Conservation (phyloP, 1,140 invertebrate species). For the Uloborus diversus region DNA sequence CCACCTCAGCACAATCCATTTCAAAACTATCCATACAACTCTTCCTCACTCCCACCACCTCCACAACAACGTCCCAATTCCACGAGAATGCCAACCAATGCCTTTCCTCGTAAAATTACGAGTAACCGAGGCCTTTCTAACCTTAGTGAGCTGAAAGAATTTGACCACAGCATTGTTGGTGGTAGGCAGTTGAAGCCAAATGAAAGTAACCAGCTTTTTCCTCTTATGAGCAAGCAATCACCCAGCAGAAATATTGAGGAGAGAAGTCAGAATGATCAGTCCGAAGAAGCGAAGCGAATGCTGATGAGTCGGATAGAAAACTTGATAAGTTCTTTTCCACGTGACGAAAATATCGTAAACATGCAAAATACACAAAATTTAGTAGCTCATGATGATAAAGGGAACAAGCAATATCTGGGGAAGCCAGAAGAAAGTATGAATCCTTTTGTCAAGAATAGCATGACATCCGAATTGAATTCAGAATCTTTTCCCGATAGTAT, state of each 20-base stretch:
- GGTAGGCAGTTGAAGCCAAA: constrained; percentile 20
- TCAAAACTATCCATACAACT: constrained; percentile 25
- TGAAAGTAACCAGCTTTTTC: neutral
- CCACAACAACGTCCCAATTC: neutral
- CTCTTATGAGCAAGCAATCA: constrained; percentile 10
- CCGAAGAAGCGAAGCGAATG: constrained; percentile 13
- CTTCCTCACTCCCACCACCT: neutral
- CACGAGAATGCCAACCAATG: neutral
- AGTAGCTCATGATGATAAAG: constrained; percentile 30
- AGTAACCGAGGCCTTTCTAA: constrained; percentile 1
- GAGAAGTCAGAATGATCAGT: neutral
- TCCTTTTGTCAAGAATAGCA: constrained; percentile 11
- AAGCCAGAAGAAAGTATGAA: constrained; percentile 24
- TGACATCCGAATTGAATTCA: constrained; percentile 10
- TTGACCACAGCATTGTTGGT: neutral
- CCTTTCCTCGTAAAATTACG: constrained; percentile 3
- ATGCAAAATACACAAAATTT: no score
- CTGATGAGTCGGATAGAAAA: constrained; percentile 22
- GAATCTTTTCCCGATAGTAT: constrained; percentile 4
- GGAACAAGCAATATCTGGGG: constrained; percentile 10
- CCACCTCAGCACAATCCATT: constrained; percentile 32
- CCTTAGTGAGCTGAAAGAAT: neutral
- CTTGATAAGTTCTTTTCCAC: no score
- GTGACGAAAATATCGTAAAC: no score
- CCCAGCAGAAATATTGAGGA: neutral